Conservation (phyloP, 2,888 invertebrate genomes). For the Terebella lapidaria region DNA sequence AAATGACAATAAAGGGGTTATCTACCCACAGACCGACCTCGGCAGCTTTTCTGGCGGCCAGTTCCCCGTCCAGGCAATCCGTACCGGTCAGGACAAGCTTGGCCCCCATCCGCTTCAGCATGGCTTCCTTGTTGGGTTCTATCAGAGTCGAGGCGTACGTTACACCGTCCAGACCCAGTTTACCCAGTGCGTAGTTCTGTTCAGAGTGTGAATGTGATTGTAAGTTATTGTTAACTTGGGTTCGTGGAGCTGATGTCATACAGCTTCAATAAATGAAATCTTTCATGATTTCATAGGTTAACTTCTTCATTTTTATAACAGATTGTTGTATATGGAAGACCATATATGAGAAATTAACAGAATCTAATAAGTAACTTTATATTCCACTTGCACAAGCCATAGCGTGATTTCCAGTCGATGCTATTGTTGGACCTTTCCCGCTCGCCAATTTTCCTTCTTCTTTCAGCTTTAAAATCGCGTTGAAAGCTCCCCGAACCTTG, state of each 20-base stretch:
- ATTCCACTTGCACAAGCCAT: conserved; percentile 30
- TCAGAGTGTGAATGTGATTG: too few species aligned
- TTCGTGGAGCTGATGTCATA: too few species aligned
- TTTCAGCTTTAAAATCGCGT: conserved; percentile 26
- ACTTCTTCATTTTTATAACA: not conserved
- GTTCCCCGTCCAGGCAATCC: conserved; percentile 33
- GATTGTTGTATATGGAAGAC: not conserved
- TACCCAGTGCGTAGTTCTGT: conserved; percentile 26
- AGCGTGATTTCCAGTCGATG: conserved; percentile 38
- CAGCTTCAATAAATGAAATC: not conserved
- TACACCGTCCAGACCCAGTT: conserved; percentile 21
- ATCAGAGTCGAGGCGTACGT: conserved; percentile 26
- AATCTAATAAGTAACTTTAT: not conserved
- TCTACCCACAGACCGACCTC: too few species aligned
- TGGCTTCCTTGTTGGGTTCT: conserved; percentile 22
- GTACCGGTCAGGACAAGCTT: conserved; percentile 25
- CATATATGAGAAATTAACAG: not conserved
- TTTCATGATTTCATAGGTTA: not conserved
- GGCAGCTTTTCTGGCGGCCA: conserved; percentile 27
- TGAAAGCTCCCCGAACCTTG: conserved; percentile 35
- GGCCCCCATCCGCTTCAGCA: conserved; percentile 24
- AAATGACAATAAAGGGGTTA: too few species aligned
- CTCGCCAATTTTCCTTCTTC: conserved; percentile 12
- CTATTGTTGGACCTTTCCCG: conserved; percentile 22
- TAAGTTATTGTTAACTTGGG: too few species aligned